phyloP scores from a whole-genome alignment of 2,888 invertebrate genomes.

The Muschampia plurimacula region DNA sequence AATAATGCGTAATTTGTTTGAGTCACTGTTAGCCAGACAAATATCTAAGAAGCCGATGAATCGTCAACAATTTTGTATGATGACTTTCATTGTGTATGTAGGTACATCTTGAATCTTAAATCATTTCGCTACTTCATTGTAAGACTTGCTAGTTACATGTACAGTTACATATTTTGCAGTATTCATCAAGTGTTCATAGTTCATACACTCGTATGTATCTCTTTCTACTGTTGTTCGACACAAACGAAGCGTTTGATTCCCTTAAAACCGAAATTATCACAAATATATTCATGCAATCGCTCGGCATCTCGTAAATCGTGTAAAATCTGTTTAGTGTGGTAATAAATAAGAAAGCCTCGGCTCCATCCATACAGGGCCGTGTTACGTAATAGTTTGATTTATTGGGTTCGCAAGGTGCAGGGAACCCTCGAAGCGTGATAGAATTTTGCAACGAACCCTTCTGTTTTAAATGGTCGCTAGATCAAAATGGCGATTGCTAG shows the following conservation, averaged over 20 bases:
- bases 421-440: conserved; percentile 70
- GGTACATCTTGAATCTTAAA: too few relatives aligned
- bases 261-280: conserved; percentile 18
- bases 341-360: conserved; percentile 78
- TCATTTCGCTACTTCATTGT: too few relatives aligned
- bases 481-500: conserved; percentile 13
- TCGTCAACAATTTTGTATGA: too few relatives aligned
- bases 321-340: conserved; percentile 74
- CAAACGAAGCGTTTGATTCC: background rate
- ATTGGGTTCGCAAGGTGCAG: conserved; percentile 82
- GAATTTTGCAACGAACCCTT: conserved; percentile 75
- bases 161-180: too few relatives aligned
- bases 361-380: conserved; percentile 79
- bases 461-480: conserved; percentile 20
- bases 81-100: too few relatives aligned
- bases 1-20: too few relatives aligned
- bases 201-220: background rate
- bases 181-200: too few relatives aligned
- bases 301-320: conserved; percentile 63
- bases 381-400: conserved; percentile 84
- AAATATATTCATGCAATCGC: conserved; percentile 45
- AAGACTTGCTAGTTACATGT: too few relatives aligned
- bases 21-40: too few relatives aligned
- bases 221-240: background rate
- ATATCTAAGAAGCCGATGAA: too few relatives aligned